These are phyloP conservation scores for Anthrax anthrax DNA, from an alignment of 2,888 invertebrate species.

Conservation along the genomic window DNA sequence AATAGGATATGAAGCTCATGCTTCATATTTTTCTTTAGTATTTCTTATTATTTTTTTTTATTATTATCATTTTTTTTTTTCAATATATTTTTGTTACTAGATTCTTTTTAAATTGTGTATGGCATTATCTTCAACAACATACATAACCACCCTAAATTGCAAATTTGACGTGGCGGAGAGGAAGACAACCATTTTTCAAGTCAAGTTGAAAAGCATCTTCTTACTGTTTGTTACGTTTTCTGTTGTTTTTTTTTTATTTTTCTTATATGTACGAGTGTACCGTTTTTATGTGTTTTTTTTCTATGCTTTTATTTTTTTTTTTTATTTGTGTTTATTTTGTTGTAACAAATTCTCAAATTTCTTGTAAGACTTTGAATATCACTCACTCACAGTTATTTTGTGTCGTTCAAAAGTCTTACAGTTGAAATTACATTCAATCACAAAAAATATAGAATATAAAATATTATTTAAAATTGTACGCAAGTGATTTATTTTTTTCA, in stretches of 20 bases:
- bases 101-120: no score
- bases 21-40: conserved; percentile 3
- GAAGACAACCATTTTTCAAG: conserved; percentile 7
- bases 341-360: neutral
- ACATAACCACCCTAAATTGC: conserved; percentile 10
- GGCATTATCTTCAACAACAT: neutral
- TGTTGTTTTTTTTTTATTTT: neutral
- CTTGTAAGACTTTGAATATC: neutral
- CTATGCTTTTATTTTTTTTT: no score
- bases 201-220: neutral
- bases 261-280: neutral
- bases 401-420: neutral
- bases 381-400: neutral
- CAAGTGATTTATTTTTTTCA: no score
- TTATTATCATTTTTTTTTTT: no score
- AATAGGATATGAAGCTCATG: conserved; percentile 8
- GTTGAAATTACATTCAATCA: no score
- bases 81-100: no score
- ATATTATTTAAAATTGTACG: no score
- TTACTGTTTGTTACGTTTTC: neutral
- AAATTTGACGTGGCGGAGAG: conserved; percentile 11
- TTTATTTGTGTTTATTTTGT: no score
- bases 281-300: neutral
- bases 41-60: conserved; percentile 3
- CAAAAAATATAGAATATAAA: no score